Percentiles rank a stretch among this genome's conserved stretches.
These are phyloP conservation scores for Dicyrtomina minuta DNA, from an alignment of 2,888 invertebrate species.

Conservation along the genomic window DNA sequence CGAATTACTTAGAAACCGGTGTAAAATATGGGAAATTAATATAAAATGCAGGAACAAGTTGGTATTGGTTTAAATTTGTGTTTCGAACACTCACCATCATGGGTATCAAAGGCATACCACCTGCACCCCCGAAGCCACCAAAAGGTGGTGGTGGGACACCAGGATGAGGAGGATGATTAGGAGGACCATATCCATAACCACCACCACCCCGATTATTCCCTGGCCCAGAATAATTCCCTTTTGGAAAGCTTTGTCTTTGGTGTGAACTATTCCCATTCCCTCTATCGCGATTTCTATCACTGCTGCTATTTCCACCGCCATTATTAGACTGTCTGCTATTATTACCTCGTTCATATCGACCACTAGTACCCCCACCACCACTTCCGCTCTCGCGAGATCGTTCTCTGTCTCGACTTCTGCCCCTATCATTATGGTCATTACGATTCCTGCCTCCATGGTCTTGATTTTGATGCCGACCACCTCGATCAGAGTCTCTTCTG, in stretches of 20 bases:
- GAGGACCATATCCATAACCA: slow-evolving; percentile 4
- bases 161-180: not conserved
- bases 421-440: not conserved
- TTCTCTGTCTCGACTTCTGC: slow-evolving; percentile 4
- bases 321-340: slow-evolving; percentile 20
- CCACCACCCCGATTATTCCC: slow-evolving; percentile 16
- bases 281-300: not conserved
- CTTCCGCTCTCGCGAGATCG: slow-evolving; percentile 14
- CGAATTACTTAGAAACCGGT: not conserved
- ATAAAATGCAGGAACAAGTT: too few relatives aligned
- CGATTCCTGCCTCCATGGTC: slow-evolving; percentile 6
- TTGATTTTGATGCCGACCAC: not conserved
- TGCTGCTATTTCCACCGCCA: slow-evolving; percentile 9
- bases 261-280: not conserved
- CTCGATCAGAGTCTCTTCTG: not conserved
- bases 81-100: not conserved
- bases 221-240: too few relatives aligned
- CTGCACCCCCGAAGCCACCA: not conserved
- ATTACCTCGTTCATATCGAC: too few relatives aligned
- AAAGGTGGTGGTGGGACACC: slow-evolving; percentile 1
- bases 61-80: too few relatives aligned
- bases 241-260: slow-evolving; percentile 4
- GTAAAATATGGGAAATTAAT: too few relatives aligned
- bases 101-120: not conserved
- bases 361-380: slow-evolving; percentile 26